A percentile compares a stretch with the other conserved stretches of the same genome.
Conservation (phyloP, 2,888 invertebrate genomes). For the Dasypolia templi region DNA sequence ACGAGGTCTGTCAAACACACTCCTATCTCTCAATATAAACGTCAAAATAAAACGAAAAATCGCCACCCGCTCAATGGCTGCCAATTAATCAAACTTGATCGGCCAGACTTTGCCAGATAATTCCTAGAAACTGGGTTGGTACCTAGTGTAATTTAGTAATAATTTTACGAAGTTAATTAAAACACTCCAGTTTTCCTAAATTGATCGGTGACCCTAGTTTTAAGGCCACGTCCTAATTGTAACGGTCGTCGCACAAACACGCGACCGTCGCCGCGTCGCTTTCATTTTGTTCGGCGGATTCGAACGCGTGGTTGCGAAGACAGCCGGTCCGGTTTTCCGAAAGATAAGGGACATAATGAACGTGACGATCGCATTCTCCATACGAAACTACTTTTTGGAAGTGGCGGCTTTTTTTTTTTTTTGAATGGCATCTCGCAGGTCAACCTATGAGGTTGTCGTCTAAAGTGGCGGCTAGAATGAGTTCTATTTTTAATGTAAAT, state of each 20-base stretch:
- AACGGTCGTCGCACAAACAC: not conserved
- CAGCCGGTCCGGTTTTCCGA: not conserved
- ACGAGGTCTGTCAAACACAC: too few species aligned
- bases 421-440: too few species aligned
- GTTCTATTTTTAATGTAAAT: too few species aligned
- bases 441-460: too few species aligned
- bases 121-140: slow-evolving; percentile 67
- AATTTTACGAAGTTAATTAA: slow-evolving; percentile 84
- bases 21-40: not conserved
- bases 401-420: too few species aligned
- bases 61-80: slow-evolving; percentile 31
- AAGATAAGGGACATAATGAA: not conserved
- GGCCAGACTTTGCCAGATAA: slow-evolving; percentile 67
- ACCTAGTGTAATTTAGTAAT: slow-evolving; percentile 78
- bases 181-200: slow-evolving; percentile 65
- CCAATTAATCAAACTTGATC: slow-evolving; percentile 67
- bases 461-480: too few species aligned
- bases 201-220: slow-evolving; percentile 61
- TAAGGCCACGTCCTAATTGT: slow-evolving; percentile 4
- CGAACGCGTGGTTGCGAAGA: not conserved
- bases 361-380: too few species aligned
- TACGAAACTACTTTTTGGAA: too few species aligned
- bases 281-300: not conserved
- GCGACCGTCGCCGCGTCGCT: not conserved
- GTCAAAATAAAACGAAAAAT: slow-evolving; percentile 25